Evolutionary conservation across 2,888 invertebrate species (phyloP), one percentile per base, ranked within the genome.

Genomic region (Hirtodrosophila cameraria): DNA sequence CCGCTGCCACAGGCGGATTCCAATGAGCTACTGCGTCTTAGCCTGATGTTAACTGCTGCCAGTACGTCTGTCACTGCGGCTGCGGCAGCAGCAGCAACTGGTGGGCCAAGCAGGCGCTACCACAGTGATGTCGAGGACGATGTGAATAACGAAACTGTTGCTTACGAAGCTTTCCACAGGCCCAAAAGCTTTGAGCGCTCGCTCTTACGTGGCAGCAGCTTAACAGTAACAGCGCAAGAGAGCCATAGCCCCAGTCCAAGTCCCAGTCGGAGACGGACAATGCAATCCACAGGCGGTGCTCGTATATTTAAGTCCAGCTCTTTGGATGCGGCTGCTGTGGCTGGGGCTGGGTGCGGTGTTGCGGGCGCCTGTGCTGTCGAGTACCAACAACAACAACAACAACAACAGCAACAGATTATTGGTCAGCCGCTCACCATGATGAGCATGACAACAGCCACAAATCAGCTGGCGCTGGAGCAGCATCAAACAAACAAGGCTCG

Each of bases 21-120:
- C 28, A 88, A 85, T 13, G 89, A 90, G 61, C 82, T 90, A 76
- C 83, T 90, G 75, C 90, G 90, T 20, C 67, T 90, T 9, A 90
- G 90, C 36, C 70, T 90, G 33, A 90, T 90, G 89, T 62, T 90
- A 36, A 86, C 76, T 33, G 89, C 90, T 7, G 90, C 90, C 66
- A 88, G 87, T 5, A 78, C 88, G 20, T 87, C 90, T 53, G 86
- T 90, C 15, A 87, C 84, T 2, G 75, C 67, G 9, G 72, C 75
- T 20, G 48, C 70, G 55, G 55, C 71, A 25, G 63, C 73, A 60
- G 66, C 62, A 46, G 81, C 87, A 86, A 84, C 87, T 86, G 76
- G 75, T 87, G 78, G 67, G 59, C 46, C 67, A 30, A 33, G 58
- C 41, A 62, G 84, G 42, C 80, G 80, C 36, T 75, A 66, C 18